A percentile compares a stretch with the other conserved stretches of the same genome.
phyloP scores from a whole-genome alignment of 2,888 invertebrate species.

The Pollenia angustigena region DNA sequence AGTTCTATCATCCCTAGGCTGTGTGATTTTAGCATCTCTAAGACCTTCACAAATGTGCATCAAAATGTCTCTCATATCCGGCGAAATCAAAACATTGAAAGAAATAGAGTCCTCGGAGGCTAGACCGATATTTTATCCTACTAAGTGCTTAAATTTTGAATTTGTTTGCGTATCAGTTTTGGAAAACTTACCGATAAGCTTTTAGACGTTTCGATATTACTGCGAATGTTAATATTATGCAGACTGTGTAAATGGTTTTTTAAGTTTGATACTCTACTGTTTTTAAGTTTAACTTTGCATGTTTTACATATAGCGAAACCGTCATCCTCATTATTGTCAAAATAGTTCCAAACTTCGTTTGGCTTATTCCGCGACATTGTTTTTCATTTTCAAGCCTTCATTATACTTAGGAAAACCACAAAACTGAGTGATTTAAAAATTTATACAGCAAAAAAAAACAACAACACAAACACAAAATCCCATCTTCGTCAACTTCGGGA shows the following conservation, averaged over 20 bases:
- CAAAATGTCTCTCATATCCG: conserved; percentile 51
- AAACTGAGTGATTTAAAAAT: no score
- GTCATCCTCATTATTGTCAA: conserved; percentile 41
- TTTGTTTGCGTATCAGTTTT: no score
- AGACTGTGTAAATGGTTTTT: conserved; percentile 9
- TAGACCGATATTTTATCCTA: conserved; percentile 64
- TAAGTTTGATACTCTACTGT: conserved; percentile 33
- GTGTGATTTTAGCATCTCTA: conserved; percentile 16
- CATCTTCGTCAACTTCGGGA: no score
- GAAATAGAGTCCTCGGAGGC: conserved; percentile 67
- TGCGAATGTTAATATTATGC: conserved; percentile 9
- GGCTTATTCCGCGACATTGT: conserved; percentile 25
- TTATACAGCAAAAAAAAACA: no score
- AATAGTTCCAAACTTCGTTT: conserved; percentile 27
- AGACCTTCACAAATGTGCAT: conserved; percentile 12
- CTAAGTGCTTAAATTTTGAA: no score
- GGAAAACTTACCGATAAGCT: no score
- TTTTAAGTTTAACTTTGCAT: conserved; percentile 26
- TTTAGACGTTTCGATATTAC: no score
- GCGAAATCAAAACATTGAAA: conserved; percentile 69
- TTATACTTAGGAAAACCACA: no score
- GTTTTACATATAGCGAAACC: no score
- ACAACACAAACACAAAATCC: no score
- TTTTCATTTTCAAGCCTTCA: background rate
- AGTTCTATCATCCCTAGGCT: conserved; percentile 38